Conservation (phyloP, 2,888 invertebrate species). For the Drosophila vallismaia region DNA sequence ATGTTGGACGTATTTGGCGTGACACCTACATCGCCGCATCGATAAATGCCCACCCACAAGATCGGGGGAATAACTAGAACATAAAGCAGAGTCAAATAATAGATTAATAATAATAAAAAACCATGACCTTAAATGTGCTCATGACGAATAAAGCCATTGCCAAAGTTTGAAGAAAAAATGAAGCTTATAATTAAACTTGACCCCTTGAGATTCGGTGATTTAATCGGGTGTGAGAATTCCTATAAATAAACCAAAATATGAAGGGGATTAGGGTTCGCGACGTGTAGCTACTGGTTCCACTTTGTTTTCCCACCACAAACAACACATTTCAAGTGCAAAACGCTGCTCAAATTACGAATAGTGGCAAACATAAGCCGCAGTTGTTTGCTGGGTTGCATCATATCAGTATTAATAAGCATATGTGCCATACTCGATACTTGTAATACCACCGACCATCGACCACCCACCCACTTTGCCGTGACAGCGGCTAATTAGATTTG, state of each 20-base stretch:
- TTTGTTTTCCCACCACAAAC: conserved; percentile 71
- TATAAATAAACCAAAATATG: neutral
- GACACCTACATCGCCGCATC: conserved; percentile 47
- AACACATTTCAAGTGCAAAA: conserved; percentile 55
- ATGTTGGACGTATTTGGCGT: conserved; percentile 61
- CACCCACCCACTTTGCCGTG: conserved; percentile 5
- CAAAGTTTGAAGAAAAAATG: neutral
- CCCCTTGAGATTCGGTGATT: neutral
- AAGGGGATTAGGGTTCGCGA: neutral
- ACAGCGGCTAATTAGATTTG: conserved; percentile 72
- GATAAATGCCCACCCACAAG: conserved; percentile 21
- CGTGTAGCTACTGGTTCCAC: conserved; percentile 46
- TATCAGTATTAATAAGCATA: conserved; percentile 26
- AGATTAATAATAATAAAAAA: neutral
- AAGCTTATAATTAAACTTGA: neutral
- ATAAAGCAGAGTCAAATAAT: neutral
- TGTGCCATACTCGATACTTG: conserved; percentile 12
- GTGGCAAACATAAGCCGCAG: conserved; percentile 55
- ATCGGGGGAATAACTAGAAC: conserved; percentile 17
- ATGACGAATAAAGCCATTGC: neutral
- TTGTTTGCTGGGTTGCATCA: conserved; percentile 73
- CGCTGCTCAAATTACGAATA: conserved; percentile 63
- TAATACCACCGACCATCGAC: neutral
- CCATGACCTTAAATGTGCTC: neutral
- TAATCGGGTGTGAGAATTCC: neutral